Percentiles rank a stretch among this genome's conserved stretches.
These are phyloP conservation scores for Oscheius onirici DNA, from an alignment of 2,888 invertebrate genomes.

Conservation along the genomic window DNA sequence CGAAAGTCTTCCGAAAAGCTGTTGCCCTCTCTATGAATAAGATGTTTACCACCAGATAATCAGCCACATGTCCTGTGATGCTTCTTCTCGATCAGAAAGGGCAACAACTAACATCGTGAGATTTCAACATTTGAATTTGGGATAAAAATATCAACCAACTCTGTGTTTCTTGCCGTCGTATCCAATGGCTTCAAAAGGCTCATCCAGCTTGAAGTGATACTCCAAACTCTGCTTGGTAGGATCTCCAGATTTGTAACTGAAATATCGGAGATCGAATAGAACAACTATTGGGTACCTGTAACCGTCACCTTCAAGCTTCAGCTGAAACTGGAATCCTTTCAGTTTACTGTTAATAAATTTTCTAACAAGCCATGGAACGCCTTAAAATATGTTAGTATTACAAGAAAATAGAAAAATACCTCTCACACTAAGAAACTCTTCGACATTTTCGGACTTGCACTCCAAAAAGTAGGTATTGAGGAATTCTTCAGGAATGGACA, in stretches of 20 bases:
- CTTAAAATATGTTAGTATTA: constrained; percentile 5
- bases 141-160: neutral
- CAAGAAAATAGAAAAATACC: constrained; percentile 1
- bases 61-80: constrained; percentile 5
- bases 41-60: neutral
- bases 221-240: constrained; percentile 11
- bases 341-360: constrained; percentile 26
- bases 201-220: constrained; percentile 31
- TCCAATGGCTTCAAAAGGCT: constrained; percentile 21
- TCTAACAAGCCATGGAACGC: constrained; percentile 29
- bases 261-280: neutral
- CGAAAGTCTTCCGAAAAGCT: neutral
- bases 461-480: constrained; percentile 24
- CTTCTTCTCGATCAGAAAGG: neutral
- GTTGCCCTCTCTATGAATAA: neutral
- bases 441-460: constrained; percentile 19
- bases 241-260: constrained; percentile 23
- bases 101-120: neutral
- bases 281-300: constrained; percentile 11
- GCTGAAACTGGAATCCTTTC: constrained; percentile 24
- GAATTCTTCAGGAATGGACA: constrained; percentile 27
- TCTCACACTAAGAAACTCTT: constrained; percentile 31
- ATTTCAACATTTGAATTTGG: neutral
- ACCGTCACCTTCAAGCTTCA: constrained; percentile 24
- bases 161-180: constrained; percentile 29